Evolutionary conservation across 2,113 vertebrate species (phyloP).

Genomic region (Trematocara unimaculatum): DNA sequence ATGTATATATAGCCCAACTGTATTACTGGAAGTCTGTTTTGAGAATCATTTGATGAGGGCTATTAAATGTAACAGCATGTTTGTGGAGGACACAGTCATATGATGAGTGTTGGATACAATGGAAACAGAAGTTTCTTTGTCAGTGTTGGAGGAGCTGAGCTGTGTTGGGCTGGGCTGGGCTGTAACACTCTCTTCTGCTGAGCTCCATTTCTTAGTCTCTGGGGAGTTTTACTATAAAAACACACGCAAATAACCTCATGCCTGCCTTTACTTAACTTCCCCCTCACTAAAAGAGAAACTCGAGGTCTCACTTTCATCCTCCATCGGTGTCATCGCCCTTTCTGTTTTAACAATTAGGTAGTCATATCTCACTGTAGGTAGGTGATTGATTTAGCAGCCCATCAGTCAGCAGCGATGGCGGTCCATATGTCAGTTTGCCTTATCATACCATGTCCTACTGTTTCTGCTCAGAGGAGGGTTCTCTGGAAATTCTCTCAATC

Average conservation of each 20-base stretch:
- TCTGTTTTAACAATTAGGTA: neutral
- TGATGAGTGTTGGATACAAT: constrained; percentile 59
- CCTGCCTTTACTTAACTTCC: neutral
- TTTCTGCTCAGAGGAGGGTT: neutral
- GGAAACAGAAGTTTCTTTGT: constrained; percentile 74
- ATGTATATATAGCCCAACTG: neutral
- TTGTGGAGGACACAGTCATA: constrained; percentile 12
- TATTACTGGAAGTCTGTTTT: neutral
- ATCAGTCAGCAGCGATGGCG: neutral
- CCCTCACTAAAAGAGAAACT: constrained; percentile 10
- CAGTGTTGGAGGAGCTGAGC: neutral
- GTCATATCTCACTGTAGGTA: neutral
- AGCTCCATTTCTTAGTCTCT: constrained; percentile 28
- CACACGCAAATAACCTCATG: constrained; percentile 17
- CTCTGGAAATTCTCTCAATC: neutral
- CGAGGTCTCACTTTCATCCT: neutral
- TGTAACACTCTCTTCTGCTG: neutral
- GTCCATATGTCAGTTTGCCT: neutral
- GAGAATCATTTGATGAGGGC: constrained; percentile 17
- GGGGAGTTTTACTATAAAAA: constrained; percentile 44
- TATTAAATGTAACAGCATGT: constrained; percentile 21
- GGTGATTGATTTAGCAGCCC: constrained; percentile 10
- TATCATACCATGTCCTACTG: neutral
- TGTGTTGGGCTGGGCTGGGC: neutral
- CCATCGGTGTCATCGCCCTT: neutral